Percentiles rank a stretch among this genome's conserved stretches.
Conservation (phyloP, 2,797 vertebrate genomes). For the Philypnodon macrostomus region DNA sequence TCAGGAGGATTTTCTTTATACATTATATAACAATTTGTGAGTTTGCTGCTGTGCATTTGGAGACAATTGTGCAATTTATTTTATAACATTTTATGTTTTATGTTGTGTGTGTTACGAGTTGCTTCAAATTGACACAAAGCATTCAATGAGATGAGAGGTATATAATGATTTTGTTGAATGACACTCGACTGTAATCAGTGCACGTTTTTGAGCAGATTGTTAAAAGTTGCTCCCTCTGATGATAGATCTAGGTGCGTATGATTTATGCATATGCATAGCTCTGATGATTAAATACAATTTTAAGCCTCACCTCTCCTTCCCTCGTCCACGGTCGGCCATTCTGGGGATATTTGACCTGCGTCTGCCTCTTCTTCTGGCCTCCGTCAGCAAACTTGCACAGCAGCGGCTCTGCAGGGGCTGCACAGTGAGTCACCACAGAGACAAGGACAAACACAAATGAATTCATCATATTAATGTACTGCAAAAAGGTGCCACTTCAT, state of each 20-base stretch:
- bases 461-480: conserved; percentile 36
- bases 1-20: no score
- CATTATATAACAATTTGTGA: no score
- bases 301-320: conserved; percentile 92
- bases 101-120: no score
- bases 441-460: conserved; percentile 40
- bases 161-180: no score
- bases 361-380: conserved; percentile 98
- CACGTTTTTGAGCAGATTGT: no score
- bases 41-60: no score
- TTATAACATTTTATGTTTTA: no score
- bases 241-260: neutral
- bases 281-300: conserved; percentile 28
- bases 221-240: neutral
- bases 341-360: conserved; percentile 97
- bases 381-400: conserved; percentile 99
- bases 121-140: no score
- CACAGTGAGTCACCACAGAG: conserved; percentile 37
- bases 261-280: conserved; percentile 4
- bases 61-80: no score
- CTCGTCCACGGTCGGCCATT: conserved; percentile 95
- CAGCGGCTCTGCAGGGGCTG: conserved; percentile 95
- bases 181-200: no score
- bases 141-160: no score
- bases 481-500: conserved; percentile 28